Percentiles rank a stretch among this genome's conserved stretches.
Evolutionary conservation across 2,888 invertebrate genomes (phyloP).

Genomic region (Coecobrya sp.): DNA sequence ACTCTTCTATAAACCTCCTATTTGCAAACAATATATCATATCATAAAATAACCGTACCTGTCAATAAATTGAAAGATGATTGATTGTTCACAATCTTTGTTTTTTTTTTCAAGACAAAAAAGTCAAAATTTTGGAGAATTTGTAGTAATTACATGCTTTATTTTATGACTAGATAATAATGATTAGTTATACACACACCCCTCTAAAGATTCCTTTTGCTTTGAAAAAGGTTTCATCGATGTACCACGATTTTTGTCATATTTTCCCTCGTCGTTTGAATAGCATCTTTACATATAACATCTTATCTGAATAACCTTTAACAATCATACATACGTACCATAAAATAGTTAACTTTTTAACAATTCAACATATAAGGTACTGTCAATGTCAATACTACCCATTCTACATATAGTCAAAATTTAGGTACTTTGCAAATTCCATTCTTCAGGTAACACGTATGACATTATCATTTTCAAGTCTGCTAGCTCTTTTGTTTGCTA

Average conservation of each 20-base stretch:
- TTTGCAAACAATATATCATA: not conserved
- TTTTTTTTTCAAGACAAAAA: too few relatives aligned
- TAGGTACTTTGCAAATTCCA: conserved; percentile 12
- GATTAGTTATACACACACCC: conserved; percentile 29
- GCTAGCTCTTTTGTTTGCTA: conserved; percentile 9
- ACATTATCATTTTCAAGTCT: conserved; percentile 40
- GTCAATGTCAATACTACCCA: conserved; percentile 9
- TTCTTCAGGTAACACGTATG: conserved; percentile 45
- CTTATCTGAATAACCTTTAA: not conserved
- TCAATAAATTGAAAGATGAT: too few relatives aligned
- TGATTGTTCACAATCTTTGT: too few relatives aligned
- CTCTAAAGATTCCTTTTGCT: not conserved
- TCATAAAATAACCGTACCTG: too few relatives aligned
- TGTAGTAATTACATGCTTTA: not conserved
- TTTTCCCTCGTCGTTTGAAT: not conserved
- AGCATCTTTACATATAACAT: not conserved
- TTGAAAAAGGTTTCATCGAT: not conserved
- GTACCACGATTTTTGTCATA: not conserved
- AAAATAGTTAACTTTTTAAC: not conserved
- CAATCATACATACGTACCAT: too few relatives aligned
- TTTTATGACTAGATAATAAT: conserved; percentile 42
- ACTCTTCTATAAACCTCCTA: not conserved
- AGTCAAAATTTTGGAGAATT: not conserved
- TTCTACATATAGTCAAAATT: not conserved
- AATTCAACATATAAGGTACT: not conserved